Evolutionary conservation across 2,797 vertebrate genomes (phyloP).

Genomic region (Pseudomugil tenellus): DNA sequence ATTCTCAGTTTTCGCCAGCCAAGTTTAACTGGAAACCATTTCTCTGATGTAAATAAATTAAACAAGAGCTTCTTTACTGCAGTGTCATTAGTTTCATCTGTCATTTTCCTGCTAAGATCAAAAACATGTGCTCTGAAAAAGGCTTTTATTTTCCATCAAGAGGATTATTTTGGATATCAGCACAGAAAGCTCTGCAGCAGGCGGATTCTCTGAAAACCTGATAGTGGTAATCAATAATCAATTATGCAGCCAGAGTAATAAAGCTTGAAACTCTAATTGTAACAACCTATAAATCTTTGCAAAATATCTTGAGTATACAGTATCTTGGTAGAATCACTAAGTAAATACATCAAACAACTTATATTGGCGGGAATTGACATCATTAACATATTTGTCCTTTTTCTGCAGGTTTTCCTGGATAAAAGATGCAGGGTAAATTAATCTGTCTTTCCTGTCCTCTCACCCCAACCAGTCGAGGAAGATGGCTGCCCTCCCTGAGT

Average conservation of each 20-base stretch:
- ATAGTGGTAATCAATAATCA: conserved; percentile 19
- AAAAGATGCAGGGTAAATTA: no score
- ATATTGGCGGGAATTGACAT: no score
- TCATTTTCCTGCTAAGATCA: conserved; percentile 2
- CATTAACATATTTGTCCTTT: no score
- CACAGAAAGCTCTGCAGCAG: conserved; percentile 8
- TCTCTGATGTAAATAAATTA: neutral
- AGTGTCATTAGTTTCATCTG: conserved; percentile 11
- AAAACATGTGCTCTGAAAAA: conserved; percentile 15
- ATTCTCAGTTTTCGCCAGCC: neutral
- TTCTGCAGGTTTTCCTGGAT: no score
- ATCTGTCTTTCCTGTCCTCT: no score
- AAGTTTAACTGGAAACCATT: neutral
- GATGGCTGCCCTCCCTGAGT: no score
- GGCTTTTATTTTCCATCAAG: neutral
- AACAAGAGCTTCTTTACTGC: conserved; percentile 2
- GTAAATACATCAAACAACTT: neutral
- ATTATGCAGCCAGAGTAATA: conserved; percentile 12
- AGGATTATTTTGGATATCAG: conserved; percentile 15
- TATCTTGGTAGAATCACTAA: conserved; percentile 8
- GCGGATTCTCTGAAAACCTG: conserved; percentile 23
- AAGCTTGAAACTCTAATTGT: conserved; percentile 5
- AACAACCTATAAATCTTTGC: neutral
- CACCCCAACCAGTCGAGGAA: no score
- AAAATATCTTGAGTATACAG: neutral